Evolutionary conservation across 1,140 invertebrate genomes (phyloP), one percentile per base, ranked within the genome.

Genomic region (Geopemphigus sp.): DNA sequence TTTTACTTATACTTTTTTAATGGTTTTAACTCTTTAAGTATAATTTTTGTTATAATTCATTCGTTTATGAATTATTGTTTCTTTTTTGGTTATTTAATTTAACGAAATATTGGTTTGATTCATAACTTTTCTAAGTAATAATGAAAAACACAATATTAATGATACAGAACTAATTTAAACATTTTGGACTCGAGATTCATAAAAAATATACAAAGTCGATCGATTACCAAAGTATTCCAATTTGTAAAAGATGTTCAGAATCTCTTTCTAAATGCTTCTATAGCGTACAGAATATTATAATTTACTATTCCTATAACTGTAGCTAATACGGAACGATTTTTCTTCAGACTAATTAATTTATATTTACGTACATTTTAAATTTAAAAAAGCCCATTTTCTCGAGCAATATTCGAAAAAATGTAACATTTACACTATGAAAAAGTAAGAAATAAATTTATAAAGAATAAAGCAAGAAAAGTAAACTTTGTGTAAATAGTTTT

Each of bases 241-340:
- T 64, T 32, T 64, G 39, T 64, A n/a, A 64, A 64, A 64, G 29
- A 64, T 32, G 29, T 64, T 32, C 29, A 64, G 17, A 64, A 64
- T 64, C 29, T 6, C n/a, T 64, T 64, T 64, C 15, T 29, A 32
- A 64, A 64, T 64, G 61, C 61, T 64, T 32, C 26, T 64, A 19
- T 64, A 64, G 17, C 61, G 10, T 39, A 64, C 4, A 64, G 61
- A 32, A 64, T 64, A 64, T 68, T 68, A 22, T 39, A 3, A 39
- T n/a, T 50, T 15, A 74, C 53, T 32, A 56, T 74, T 12, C 50
- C 47, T 5, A 53, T 57, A 56, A 50, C 24, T 29, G 72, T 74
- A 14, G 53, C 72, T 24, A 54, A 22, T 32, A 12, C 47, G 22
- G 50, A 74, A 74, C 6, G 17, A 59, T 17, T 22, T 57, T 57